phyloP scores from a whole-genome alignment of 2,888 invertebrate genomes.

The Cotesia congregata region DNA sequence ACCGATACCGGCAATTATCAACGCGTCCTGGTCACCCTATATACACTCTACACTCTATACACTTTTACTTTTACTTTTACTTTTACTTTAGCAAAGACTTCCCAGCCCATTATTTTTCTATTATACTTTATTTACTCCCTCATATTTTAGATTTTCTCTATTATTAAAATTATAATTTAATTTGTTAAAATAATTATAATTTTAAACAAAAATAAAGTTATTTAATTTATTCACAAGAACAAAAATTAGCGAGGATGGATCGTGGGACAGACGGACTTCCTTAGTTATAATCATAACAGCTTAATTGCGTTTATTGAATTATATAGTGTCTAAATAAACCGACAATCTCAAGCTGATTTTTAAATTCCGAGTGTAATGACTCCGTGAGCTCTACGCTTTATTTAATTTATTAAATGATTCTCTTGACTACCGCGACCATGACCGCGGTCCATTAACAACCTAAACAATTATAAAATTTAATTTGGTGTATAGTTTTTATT shows the following conservation, averaged over 20 bases:
- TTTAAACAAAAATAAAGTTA: background rate
- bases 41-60: slow-evolving; percentile 27
- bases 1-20: slow-evolving; percentile 71
- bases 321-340: background rate
- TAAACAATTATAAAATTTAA: background rate
- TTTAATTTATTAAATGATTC: background rate
- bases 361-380: background rate
- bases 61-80: background rate
- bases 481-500: too few species aligned
- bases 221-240: too few species aligned
- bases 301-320: background rate
- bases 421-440: background rate
- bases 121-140: slow-evolving; percentile 1
- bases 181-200: background rate
- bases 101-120: slow-evolving; percentile 8
- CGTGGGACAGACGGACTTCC: background rate
- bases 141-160: background rate
- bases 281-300: background rate
- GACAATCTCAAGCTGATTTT: slow-evolving; percentile 1
- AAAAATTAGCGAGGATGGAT: background rate
- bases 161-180: too few species aligned
- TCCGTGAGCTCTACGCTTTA: background rate
- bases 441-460: background rate
- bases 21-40: slow-evolving; percentile 64
- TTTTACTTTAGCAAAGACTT: slow-evolving; percentile 11